Conservation (phyloP, 2,797 vertebrate genomes). For the Schizopygopsis malacanthus region DNA sequence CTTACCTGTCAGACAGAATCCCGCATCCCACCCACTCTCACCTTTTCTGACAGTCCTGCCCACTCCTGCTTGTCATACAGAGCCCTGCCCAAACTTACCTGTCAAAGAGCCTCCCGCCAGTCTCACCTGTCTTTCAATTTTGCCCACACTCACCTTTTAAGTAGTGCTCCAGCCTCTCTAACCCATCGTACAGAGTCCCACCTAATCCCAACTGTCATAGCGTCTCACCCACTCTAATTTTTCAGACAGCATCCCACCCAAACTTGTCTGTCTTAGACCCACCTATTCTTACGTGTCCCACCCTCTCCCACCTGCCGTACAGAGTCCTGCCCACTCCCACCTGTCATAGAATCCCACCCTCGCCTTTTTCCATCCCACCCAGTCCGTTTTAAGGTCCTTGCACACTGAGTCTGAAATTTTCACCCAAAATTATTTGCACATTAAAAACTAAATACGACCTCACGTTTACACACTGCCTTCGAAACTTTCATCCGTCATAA, state of each 20-base stretch:
- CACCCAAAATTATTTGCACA: too few species aligned
- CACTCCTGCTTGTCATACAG: not conserved
- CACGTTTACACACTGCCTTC: too few species aligned
- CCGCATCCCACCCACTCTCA: fast-evolving
- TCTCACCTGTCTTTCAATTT: not conserved
- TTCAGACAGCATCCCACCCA: not conserved
- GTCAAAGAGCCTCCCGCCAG: not conserved
- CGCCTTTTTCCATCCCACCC: too few species aligned
- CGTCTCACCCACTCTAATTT: not conserved
- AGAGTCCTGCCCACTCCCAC: not conserved
- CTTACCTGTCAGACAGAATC: not conserved
- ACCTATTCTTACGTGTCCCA: not conserved
- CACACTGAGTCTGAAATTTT: too few species aligned
- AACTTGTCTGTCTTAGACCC: not conserved
- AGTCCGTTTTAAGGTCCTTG: too few species aligned
- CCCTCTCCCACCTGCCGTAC: not conserved
- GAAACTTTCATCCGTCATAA: too few species aligned
- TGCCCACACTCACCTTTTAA: not conserved
- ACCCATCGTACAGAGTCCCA: not conserved
- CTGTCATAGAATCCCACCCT: not conserved
- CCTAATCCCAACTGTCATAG: not conserved
- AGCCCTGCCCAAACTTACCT: not conserved
- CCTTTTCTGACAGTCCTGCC: too few species aligned
- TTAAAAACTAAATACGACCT: too few species aligned
- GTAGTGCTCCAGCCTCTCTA: not conserved